Base-by-base conservation (phyloP, 2,888 invertebrate genomes). In the Oligia strigilis region DNA sequence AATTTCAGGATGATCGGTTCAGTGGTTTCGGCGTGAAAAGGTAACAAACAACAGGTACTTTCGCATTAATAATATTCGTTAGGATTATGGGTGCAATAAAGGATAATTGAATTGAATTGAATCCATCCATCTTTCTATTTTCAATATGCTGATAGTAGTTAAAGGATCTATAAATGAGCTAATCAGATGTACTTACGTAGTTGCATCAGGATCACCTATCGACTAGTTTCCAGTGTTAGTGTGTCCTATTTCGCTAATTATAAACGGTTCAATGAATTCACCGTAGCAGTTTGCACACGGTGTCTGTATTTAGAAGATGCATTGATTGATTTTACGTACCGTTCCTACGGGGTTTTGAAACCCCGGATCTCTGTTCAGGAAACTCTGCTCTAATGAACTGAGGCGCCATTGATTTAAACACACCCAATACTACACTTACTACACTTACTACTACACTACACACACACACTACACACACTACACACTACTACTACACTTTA, bases 231-330 rank as follows among this genome's bases (percentile, higher is more conserved):
- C 40, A 62, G n/a, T 67, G 29, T 64, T 70, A 75, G 58, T 75
- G 58, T 75, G 75, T 14, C 72, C 82, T 77, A 77, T 77, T 82
- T 82, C 71, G 67, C 82, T 81, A 77, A 81, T 81, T 72, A 82
- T 13, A 13, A 69, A 29, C 46, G 17, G 77, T 77, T 81, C 81
- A 81, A 19, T 81, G 81, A 72, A 66, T 82, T 36, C 62, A 49
- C n/a, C 40, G 43, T 19, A 64, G 40, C 40, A 52, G 64, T 19
- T 70, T 2, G 14, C 43, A 64, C 36, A 19, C 11, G 6, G 29
- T 80, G 14, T 80, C 70, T 65, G 19, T 64, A 72, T 65, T 66
- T 36, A 55, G 43, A 81, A 81, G 75, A 64, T 43, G 49, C 9
- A 8, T 9, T 69, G 36, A 46, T 73, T 67, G 17, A 36, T 23